A percentile compares a stretch with the other conserved stretches of the same genome.
phyloP scores from a whole-genome alignment of 92 coral and sea anemone species.

The Zoanthus gigantus region DNA sequence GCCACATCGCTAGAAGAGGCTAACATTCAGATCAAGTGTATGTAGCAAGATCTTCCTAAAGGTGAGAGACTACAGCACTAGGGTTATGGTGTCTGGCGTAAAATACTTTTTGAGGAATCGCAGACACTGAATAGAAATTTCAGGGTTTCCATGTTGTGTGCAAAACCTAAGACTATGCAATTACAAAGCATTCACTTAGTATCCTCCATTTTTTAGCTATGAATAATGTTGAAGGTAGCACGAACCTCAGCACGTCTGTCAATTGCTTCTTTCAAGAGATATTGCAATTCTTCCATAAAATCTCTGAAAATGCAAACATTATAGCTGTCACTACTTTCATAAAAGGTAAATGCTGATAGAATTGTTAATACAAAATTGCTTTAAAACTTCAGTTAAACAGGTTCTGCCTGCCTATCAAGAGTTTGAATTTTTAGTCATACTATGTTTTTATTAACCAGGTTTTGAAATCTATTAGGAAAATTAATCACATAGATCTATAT shows the following conservation, averaged over 20 bases:
- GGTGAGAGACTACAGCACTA: too few species aligned
- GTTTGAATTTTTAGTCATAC: background rate
- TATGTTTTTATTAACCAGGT: too few species aligned
- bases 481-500: too few species aligned
- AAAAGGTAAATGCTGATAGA: background rate
- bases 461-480: too few species aligned
- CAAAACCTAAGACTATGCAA: too few species aligned
- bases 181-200: background rate
- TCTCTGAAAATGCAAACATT: conserved; percentile 64
- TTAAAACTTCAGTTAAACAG: background rate
- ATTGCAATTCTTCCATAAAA: conserved; percentile 89
- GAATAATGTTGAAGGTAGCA: background rate
- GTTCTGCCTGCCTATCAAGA: background rate
- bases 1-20: too few species aligned
- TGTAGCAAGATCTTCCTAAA: too few species aligned
- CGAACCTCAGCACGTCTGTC: conserved; percentile 96
- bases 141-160: too few species aligned
- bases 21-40: too few species aligned
- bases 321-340: background rate
- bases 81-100: too few species aligned
- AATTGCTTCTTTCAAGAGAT: conserved; percentile 80
- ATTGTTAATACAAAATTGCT: background rate
- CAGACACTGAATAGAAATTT: too few species aligned
- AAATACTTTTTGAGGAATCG: too few species aligned
- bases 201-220: background rate